These are phyloP conservation scores for Myoxocephalus aenaeus DNA, from an alignment of 2,797 vertebrate species.

Conservation along the genomic window DNA sequence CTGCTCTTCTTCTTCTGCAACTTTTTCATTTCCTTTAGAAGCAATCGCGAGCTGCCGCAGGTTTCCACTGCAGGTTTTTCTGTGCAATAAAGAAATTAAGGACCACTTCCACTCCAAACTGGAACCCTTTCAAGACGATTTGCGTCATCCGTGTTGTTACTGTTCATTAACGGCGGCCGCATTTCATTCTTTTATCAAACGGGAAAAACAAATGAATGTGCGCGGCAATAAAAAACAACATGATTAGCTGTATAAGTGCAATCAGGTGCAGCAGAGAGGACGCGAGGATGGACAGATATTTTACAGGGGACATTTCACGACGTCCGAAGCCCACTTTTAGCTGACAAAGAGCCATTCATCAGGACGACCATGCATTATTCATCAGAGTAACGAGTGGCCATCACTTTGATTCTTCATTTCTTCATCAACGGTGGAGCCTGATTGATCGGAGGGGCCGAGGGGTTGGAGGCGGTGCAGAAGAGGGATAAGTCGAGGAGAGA, in stretches of 20 bases:
- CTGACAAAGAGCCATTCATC: slow-evolving; percentile 14
- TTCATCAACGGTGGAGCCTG: slow-evolving; percentile 5
- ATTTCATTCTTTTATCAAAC: slow-evolving; percentile 37
- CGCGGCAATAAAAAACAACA: not conserved
- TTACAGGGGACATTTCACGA: slow-evolving; percentile 29
- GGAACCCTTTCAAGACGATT: slow-evolving; percentile 21
- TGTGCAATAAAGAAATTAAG: slow-evolving; percentile 11
- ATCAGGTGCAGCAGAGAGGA: not conserved
- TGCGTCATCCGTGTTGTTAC: slow-evolving; percentile 11
- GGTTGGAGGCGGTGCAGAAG: not conserved
- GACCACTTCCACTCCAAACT: slow-evolving; percentile 19
- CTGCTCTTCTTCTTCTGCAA: slow-evolving; percentile 8
- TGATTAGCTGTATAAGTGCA: slow-evolving; percentile 1
- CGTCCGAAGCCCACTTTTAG: not conserved
- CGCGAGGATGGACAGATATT: slow-evolving; percentile 12
- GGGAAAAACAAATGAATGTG: slow-evolving; percentile 15
- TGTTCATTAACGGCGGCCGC: slow-evolving; percentile 24
- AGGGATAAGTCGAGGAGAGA: not conserved
- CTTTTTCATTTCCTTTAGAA: not conserved
- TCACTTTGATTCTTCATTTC: not conserved
- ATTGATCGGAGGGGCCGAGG: not conserved
- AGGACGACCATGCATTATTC: slow-evolving; percentile 27
- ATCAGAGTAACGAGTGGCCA: slow-evolving; percentile 4
- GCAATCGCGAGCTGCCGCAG: not conserved
- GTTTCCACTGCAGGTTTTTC: not conserved